Conservation (phyloP, 2,113 vertebrate genomes). For the Solea senegalensis region DNA sequence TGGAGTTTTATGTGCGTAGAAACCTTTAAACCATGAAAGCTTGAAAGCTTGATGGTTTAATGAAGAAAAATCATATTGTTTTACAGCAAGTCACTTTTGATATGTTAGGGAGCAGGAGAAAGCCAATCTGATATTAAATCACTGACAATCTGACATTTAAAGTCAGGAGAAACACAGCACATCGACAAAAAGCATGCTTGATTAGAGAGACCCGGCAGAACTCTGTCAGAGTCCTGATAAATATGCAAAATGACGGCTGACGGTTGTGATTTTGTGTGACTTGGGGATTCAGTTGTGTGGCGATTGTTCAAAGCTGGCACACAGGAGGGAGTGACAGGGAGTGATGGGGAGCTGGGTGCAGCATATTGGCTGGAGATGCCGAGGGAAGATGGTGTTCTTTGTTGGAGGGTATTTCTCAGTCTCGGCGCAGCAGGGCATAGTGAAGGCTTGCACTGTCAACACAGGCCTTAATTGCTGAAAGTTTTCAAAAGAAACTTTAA, state of each 20-base stretch:
- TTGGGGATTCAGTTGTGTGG: slow-evolving; percentile 42
- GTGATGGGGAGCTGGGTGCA: slow-evolving; percentile 24
- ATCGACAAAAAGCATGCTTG: slow-evolving; percentile 41
- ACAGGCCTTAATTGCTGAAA: slow-evolving; percentile 50
- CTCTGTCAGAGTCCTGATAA: slow-evolving; percentile 51
- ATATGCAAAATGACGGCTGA: slow-evolving; percentile 60
- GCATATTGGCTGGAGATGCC: slow-evolving; percentile 36
- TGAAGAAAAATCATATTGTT: slow-evolving; percentile 21
- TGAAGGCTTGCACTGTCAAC: slow-evolving; percentile 52
- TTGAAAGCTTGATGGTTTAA: slow-evolving; percentile 33
- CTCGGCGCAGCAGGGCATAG: slow-evolving; percentile 55
- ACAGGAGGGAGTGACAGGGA: slow-evolving; percentile 8
- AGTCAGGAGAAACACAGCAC: slow-evolving; percentile 18
- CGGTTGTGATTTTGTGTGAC: slow-evolving; percentile 60
- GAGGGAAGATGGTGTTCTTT: slow-evolving; percentile 54
- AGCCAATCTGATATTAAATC: slow-evolving; percentile 36
- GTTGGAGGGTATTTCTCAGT: slow-evolving; percentile 55
- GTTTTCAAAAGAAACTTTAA: slow-evolving; percentile 59
- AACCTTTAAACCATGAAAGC: slow-evolving; percentile 19
- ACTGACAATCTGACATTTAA: slow-evolving; percentile 25
- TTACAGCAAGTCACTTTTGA: slow-evolving; percentile 31
- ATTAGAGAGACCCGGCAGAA: slow-evolving; percentile 57
- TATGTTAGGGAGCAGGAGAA: slow-evolving; percentile 24
- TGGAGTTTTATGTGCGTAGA: slow-evolving; percentile 1
- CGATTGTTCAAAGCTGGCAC: slow-evolving; percentile 59